Conservation (phyloP, 2,113 vertebrate genomes). For the Onychorhynchus coronatus region DNA sequence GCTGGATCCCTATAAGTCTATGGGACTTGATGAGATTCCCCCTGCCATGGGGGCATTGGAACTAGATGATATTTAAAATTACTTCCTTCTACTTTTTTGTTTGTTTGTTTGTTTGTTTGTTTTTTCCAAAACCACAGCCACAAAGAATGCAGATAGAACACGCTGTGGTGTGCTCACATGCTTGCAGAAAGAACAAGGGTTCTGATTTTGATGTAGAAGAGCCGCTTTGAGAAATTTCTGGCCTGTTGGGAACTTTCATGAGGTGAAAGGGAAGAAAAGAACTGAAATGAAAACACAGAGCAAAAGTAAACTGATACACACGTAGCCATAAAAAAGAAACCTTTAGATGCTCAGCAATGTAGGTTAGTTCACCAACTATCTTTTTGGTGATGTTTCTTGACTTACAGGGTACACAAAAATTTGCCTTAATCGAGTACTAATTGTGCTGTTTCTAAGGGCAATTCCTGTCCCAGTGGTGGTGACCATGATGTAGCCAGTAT, state of each 20-base stretch:
- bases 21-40: not conserved
- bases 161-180: not conserved
- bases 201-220: not conserved
- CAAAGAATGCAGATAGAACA: not conserved
- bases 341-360: not conserved
- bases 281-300: not conserved
- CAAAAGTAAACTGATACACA: not conserved
- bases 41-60: not conserved
- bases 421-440: not conserved
- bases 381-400: not conserved
- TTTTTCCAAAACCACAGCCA: not conserved
- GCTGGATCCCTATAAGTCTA: not conserved
- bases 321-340: not conserved
- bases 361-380: not conserved
- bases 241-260: not conserved
- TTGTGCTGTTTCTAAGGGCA: not conserved
- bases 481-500: not conserved
- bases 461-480: accelerated
- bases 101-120: too few species aligned
- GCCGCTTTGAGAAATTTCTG: not conserved
- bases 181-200: not conserved
- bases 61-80: not conserved
- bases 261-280: not conserved
- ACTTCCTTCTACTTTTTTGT: not conserved
- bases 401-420: not conserved